These are phyloP conservation scores for Clepsis dumicolana DNA, from an alignment of 2,888 invertebrate species.

Conservation along the genomic window DNA sequence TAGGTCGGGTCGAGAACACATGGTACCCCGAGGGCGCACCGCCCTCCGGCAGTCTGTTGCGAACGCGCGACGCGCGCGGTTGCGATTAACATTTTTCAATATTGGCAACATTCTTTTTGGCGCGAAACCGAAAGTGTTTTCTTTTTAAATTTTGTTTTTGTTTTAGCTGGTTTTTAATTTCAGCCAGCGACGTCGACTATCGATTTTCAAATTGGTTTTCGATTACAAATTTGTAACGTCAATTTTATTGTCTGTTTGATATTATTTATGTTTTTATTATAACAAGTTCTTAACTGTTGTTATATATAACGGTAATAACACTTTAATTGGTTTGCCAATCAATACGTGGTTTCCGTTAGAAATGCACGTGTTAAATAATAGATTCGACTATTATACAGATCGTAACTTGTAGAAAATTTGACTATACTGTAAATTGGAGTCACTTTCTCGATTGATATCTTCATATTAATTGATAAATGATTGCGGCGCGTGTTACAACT, in stretches of 20 bases:
- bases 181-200: neutral
- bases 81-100: conserved; percentile 21
- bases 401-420: conserved; percentile 31
- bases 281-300: conserved; percentile 33
- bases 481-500: conserved; percentile 28
- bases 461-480: conserved; percentile 36
- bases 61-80: conserved; percentile 66
- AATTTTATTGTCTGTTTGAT: conserved; percentile 10
- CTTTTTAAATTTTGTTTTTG: conserved; percentile 6
- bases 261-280: conserved; percentile 37
- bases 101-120: conserved; percentile 37
- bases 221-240: conserved; percentile 12
- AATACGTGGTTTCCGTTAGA: conserved; percentile 46
- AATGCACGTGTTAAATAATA: conserved; percentile 34
- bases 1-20: conserved; percentile 56
- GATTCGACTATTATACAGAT: conserved; percentile 44
- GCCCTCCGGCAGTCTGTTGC: conserved; percentile 80
- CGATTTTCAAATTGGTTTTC: conserved; percentile 12
- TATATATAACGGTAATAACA: conserved; percentile 43
- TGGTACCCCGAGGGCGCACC: conserved; percentile 72
- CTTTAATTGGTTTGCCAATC: conserved; percentile 48
- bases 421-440: conserved; percentile 27
- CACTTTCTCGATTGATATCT: conserved; percentile 28
- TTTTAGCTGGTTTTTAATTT: neutral
- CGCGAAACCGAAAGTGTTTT: conserved; percentile 38